A percentile compares a stretch with the other conserved stretches of the same genome.
These are phyloP conservation scores for Melieria picta DNA, from an alignment of 2,888 invertebrate species.

Conservation along the genomic window DNA sequence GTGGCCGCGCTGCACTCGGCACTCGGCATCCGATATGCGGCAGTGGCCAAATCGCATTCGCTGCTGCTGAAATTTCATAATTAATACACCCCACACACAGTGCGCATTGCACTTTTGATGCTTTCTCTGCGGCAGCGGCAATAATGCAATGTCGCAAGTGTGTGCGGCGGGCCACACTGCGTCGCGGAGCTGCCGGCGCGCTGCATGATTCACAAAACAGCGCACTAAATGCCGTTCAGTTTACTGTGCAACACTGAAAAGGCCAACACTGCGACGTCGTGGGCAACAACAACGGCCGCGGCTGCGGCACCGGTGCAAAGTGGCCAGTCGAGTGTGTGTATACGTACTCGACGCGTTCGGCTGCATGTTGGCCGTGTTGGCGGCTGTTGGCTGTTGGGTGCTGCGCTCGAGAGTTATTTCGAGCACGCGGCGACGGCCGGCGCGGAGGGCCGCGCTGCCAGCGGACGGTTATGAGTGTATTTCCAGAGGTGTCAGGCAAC, in stretches of 20 bases:
- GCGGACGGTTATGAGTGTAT: conserved; percentile 44
- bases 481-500: conserved; percentile 67
- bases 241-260: conserved; percentile 21
- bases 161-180: background rate
- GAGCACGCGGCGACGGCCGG: conserved; percentile 24
- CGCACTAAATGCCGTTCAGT: conserved; percentile 21
- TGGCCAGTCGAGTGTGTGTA: conserved; percentile 41
- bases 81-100: conserved; percentile 37
- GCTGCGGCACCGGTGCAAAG: conserved; percentile 38
- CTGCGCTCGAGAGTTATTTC: background rate
- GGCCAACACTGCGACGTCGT: conserved; percentile 31
- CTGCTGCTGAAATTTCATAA: conserved; percentile 37
- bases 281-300: background rate
- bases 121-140: conserved; percentile 8
- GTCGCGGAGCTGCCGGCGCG: background rate
- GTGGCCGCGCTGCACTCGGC: conserved; percentile 5
- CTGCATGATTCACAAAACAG: conserved; percentile 35
- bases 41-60: conserved; percentile 1
- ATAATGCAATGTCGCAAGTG: background rate
- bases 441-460: background rate
- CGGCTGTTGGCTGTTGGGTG: background rate
- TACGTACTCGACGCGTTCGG: conserved; percentile 4
- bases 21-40: too few species aligned
- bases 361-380: conserved; percentile 18
- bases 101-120: conserved; percentile 10